phyloP scores from a whole-genome alignment of 2,113 vertebrate species.

The Corythoichthys haematopterus region DNA sequence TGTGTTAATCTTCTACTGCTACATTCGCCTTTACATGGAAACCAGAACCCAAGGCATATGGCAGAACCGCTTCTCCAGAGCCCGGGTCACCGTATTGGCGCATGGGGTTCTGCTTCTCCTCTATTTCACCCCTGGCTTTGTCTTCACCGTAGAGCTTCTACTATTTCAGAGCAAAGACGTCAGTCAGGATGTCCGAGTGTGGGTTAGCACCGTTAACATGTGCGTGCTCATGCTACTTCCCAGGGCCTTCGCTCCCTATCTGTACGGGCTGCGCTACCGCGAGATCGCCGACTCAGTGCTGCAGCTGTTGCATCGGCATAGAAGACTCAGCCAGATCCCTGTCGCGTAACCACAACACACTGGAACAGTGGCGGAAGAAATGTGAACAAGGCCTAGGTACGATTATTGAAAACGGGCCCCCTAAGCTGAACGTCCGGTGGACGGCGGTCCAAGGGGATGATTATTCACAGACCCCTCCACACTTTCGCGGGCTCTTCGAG shows the following conservation, averaged over 20 bases:
- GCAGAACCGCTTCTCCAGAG: slow-evolving; percentile 71
- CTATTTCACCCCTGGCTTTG: slow-evolving; percentile 69
- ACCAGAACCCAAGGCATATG: slow-evolving; percentile 75
- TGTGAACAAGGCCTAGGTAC: no score
- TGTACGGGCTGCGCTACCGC: slow-evolving; percentile 75
- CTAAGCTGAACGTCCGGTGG: no score
- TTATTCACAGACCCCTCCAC: no score
- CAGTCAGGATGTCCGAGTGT: slow-evolving; percentile 45
- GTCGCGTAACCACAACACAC: not conserved
- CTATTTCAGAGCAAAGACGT: slow-evolving; percentile 43
- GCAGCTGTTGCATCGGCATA: slow-evolving; percentile 50
- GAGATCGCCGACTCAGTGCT: slow-evolving; percentile 65
- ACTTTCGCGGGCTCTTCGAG: no score
- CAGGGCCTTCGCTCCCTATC: slow-evolving; percentile 66
- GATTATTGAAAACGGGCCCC: no score
- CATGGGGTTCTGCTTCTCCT: slow-evolving; percentile 71
- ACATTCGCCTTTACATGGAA: slow-evolving; percentile 72
- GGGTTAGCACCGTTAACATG: slow-evolving; percentile 71
- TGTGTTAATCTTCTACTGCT: slow-evolving; percentile 72
- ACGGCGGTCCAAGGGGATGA: no score
- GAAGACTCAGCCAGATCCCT: slow-evolving; percentile 24
- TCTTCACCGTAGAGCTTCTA: slow-evolving; percentile 67
- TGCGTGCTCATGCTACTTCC: slow-evolving; percentile 72
- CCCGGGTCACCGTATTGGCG: slow-evolving; percentile 72
- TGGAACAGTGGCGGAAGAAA: no score